phyloP scores from a whole-genome alignment of 1,140 invertebrate species.

The Danaus melanippus region DNA sequence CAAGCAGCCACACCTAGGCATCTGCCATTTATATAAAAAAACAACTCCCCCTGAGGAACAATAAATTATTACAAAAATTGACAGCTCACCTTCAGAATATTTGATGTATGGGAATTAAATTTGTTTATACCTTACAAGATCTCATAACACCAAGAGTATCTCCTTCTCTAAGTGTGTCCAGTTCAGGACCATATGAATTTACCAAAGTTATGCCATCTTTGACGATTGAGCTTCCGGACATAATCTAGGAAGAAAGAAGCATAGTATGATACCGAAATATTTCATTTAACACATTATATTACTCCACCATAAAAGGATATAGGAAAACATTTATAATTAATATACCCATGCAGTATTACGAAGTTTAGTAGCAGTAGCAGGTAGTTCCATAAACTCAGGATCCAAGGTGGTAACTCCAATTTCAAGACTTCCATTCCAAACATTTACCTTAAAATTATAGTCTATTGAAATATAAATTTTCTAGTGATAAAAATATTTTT shows the following conservation, averaged over 20 bases:
- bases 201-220: slow-evolving; percentile 79
- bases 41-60: slow-evolving; percentile 80
- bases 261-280: slow-evolving; percentile 2
- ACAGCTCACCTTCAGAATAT: background rate
- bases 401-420: slow-evolving; percentile 91
- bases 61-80: slow-evolving; percentile 8
- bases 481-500: too few species aligned
- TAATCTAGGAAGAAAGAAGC: slow-evolving; percentile 71
- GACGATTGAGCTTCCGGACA: slow-evolving; percentile 88
- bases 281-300: slow-evolving; percentile 10
- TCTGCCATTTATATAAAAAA: slow-evolving; percentile 92
- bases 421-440: slow-evolving; percentile 93
- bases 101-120: background rate
- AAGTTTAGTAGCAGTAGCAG: slow-evolving; percentile 87
- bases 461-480: too few species aligned
- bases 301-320: background rate
- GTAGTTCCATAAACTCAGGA: slow-evolving; percentile 85
- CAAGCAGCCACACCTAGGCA: slow-evolving; percentile 89
- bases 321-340: slow-evolving; percentile 7
- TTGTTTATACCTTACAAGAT: slow-evolving; percentile 77
- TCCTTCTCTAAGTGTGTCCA: slow-evolving; percentile 88
- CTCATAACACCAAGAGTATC: slow-evolving; percentile 88
- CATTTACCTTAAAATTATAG: slow-evolving; percentile 39
- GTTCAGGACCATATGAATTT: slow-evolving; percentile 87
- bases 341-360: slow-evolving; percentile 87